Evolutionary conservation across 2,113 vertebrate genomes (phyloP).

Genomic region (Ibidorhyncha struthersii): DNA sequence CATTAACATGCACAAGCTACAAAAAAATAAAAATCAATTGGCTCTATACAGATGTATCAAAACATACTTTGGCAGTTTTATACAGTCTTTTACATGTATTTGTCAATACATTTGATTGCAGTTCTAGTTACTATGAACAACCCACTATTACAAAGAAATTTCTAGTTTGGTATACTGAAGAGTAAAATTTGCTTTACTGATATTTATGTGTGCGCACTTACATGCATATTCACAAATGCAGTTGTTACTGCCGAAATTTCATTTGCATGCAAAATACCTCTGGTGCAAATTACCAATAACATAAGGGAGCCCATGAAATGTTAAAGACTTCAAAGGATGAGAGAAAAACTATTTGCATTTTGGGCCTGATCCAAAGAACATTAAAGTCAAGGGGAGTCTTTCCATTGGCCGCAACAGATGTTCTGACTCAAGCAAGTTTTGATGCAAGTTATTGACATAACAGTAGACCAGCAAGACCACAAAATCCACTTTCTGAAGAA

Average conservation of each 20-base stretch:
- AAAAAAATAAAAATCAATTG: slow-evolving; percentile 5
- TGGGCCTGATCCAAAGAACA: slow-evolving; percentile 57
- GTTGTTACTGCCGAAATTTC: slow-evolving; percentile 11
- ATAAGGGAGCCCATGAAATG: slow-evolving; percentile 59
- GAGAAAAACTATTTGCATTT: slow-evolving; percentile 61
- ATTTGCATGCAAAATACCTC: slow-evolving; percentile 63
- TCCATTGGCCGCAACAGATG: slow-evolving; percentile 49
- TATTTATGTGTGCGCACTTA: not conserved
- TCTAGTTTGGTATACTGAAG: not conserved
- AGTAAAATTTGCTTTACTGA: not conserved
- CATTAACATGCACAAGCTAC: not conserved
- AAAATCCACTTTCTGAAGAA: slow-evolving; percentile 41
- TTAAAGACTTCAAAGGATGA: slow-evolving; percentile 56
- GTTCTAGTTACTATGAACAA: not conserved
- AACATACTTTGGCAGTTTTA: slow-evolving; percentile 10
- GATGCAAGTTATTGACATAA: slow-evolving; percentile 45
- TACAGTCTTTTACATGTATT: not conserved
- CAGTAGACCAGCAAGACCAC: slow-evolving; percentile 23
- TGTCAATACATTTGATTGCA: slow-evolving; percentile 34
- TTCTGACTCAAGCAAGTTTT: slow-evolving; percentile 54
- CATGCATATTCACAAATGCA: not conserved
- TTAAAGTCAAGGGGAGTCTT: slow-evolving; percentile 48
- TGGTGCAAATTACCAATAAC: slow-evolving; percentile 57
- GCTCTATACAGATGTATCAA: not conserved
- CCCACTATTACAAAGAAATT: not conserved